Conservation (phyloP, 2,113 vertebrate genomes). For the Brachypteracias leptosomus region DNA sequence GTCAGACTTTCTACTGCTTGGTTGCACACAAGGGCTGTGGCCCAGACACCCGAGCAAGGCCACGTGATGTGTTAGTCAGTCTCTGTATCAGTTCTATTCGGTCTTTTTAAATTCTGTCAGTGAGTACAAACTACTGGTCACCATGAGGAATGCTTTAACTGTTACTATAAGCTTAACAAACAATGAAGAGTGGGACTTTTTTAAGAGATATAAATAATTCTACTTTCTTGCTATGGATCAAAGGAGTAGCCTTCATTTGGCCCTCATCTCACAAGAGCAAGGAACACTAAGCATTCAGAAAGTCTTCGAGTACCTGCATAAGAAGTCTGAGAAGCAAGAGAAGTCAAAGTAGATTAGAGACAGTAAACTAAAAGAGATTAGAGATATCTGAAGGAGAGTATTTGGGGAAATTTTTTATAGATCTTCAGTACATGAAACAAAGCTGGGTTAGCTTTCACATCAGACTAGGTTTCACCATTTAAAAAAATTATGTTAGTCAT, state of each 20-base stretch:
- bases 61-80: too few relatives aligned
- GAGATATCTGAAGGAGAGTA: neutral
- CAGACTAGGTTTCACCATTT: neutral
- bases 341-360: neutral
- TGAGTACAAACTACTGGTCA: neutral
- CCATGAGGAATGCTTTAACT: neutral
- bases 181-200: neutral
- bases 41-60: neutral
- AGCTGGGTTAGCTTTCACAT: neutral
- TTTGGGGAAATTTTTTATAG: rapidly evolving
- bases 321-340: neutral
- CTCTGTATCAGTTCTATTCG: neutral
- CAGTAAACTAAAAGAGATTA: neutral
- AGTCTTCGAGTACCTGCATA: neutral
- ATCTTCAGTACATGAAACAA: neutral
- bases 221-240: neutral
- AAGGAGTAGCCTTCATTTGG: neutral
- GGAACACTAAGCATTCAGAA: neutral
- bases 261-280: neutral
- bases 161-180: neutral
- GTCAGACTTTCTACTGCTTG: neutral
- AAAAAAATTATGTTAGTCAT: neutral
- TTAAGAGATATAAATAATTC: neutral
- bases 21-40: neutral
- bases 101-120: neutral